A percentile compares a stretch with the other conserved stretches of the same genome.
Evolutionary conservation across 2,888 invertebrate genomes (phyloP).

Genomic region (Metopia argyrocephala): DNA sequence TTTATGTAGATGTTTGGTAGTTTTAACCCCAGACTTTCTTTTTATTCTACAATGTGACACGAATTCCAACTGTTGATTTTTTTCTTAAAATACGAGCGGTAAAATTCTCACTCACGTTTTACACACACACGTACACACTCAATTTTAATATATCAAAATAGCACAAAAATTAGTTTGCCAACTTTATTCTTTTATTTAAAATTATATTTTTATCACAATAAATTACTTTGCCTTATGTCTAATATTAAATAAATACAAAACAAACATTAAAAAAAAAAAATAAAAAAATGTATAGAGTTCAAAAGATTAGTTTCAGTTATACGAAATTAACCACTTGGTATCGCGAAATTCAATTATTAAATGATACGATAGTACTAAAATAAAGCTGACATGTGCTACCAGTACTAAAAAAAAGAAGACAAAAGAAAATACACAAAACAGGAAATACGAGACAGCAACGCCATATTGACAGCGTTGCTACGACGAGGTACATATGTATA

Average conservation of each 20-base stretch:
- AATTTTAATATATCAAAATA: neutral
- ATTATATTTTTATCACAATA: constrained; percentile 70
- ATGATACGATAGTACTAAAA: constrained; percentile 66
- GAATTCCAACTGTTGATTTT: constrained; percentile 68
- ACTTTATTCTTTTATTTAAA: constrained; percentile 63
- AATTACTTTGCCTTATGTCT: constrained; percentile 65
- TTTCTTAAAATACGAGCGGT: constrained; percentile 31
- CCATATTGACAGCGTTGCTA: constrained; percentile 61
- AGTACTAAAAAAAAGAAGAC: constrained; percentile 7
- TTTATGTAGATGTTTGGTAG: neutral
- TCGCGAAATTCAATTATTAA: constrained; percentile 70
- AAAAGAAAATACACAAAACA: constrained; percentile 37
- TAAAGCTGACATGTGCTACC: constrained; percentile 41
- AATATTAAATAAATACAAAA: constrained; percentile 53
- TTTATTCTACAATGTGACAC: constrained; percentile 52
- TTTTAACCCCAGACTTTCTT: constrained; percentile 21
- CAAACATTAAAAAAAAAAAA: constrained; percentile 26
- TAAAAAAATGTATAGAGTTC: constrained; percentile 21
- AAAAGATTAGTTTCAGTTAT: constrained; percentile 11
- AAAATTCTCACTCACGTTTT: constrained; percentile 1
- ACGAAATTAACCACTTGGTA: constrained; percentile 71
- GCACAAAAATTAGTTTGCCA: neutral
- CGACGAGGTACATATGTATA: constrained; percentile 2
- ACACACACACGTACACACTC: constrained; percentile 21
- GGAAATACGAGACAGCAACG: constrained; percentile 56